These are phyloP conservation scores for Apistogramma diplotaenia DNA, from an alignment of 2,113 vertebrate species.

Conservation along the genomic window DNA sequence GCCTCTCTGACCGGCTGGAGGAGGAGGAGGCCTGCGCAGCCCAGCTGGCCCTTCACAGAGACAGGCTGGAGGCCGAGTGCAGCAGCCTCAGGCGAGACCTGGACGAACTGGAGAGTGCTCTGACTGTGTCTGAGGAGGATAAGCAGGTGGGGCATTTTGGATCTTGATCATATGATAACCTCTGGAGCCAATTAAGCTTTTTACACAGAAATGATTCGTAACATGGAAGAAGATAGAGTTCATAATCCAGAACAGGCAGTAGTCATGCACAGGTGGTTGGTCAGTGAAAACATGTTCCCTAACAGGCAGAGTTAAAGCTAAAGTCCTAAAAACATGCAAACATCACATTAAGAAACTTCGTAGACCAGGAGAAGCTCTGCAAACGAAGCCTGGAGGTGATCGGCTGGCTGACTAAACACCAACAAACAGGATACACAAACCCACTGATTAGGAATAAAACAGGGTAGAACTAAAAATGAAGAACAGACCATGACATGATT, in stretches of 20 bases:
- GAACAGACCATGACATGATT: background rate
- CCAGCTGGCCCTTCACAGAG: conserved; percentile 65
- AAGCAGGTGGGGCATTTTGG: conserved; percentile 67
- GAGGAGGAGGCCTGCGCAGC: conserved; percentile 71
- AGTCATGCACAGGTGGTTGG: background rate
- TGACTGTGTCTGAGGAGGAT: conserved; percentile 62
- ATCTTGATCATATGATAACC: background rate
- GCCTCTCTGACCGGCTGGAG: conserved; percentile 70
- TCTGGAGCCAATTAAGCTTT: background rate
- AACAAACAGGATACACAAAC: background rate
- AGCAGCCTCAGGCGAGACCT: conserved; percentile 69
- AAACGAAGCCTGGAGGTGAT: background rate
- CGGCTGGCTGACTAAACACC: background rate
- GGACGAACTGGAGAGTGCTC: conserved; percentile 72
- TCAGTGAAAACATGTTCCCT: too few species aligned
- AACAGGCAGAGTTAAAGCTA: too few species aligned
- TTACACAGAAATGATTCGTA: background rate
- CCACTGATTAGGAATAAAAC: background rate
- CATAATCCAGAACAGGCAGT: background rate
- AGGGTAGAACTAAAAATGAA: background rate
- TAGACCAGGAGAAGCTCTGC: background rate
- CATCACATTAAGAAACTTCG: background rate
- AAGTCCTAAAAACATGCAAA: too few species aligned
- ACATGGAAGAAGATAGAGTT: background rate
- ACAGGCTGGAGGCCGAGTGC: conserved; percentile 73